A percentile compares a stretch with the other conserved stretches of the same genome.
Evolutionary conservation across 2,113 vertebrate species (phyloP).

Genomic region (Dermatemys mawii): DNA sequence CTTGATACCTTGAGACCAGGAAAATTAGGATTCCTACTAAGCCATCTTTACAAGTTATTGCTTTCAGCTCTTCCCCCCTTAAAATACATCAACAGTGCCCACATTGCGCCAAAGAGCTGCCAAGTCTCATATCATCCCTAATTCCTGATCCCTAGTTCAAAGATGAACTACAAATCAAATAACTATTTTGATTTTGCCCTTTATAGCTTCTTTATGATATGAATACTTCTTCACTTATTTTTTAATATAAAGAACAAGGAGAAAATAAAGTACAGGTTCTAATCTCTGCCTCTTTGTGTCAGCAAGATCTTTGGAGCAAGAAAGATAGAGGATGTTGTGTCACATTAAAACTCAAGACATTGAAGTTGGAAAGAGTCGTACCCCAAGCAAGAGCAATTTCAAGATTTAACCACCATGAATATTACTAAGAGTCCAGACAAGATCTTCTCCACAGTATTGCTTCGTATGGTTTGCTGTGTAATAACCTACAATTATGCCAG

Average conservation of each 20-base stretch:
- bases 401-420: not conserved
- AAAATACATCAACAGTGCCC: not conserved
- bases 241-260: not conserved
- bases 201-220: not conserved
- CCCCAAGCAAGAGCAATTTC: not conserved
- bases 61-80: not conserved
- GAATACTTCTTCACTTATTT: not conserved
- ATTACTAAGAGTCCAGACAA: not conserved
- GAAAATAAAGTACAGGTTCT: not conserved
- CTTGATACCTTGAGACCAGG: not conserved
- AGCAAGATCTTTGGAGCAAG: not conserved
- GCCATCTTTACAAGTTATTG: not conserved
- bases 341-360: not conserved
- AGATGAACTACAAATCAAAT: not conserved
- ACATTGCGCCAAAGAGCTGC: not conserved
- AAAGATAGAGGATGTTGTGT: rapidly evolving
- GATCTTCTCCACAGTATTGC: too few species aligned
- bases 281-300: not conserved
- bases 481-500: not conserved
- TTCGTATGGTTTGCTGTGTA: not conserved
- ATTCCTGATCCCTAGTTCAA: not conserved
- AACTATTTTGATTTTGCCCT: not conserved
- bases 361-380: not conserved
- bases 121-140: not conserved
- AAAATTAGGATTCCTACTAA: not conserved